Percentiles rank a stretch among this genome's conserved stretches.
phyloP scores from a whole-genome alignment of 2,797 vertebrate genomes.

The Eurystomus glaucurus region DNA sequence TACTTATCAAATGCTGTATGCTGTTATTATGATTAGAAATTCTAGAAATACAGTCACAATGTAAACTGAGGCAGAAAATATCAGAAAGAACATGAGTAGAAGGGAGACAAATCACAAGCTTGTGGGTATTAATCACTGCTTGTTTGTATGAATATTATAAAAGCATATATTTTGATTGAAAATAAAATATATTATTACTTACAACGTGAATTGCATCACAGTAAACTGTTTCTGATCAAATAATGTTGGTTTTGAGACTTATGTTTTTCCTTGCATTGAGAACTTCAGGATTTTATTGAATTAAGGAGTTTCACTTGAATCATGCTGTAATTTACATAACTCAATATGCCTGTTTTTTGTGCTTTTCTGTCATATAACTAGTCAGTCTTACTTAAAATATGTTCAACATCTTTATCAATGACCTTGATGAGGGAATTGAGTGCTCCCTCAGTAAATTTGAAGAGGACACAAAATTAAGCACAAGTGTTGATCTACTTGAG shows the following conservation, averaged over 20 bases:
- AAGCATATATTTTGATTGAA: neutral
- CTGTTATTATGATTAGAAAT: neutral
- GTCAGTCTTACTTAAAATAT: neutral
- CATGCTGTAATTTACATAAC: neutral
- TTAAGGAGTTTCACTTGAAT: neutral
- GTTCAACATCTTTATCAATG: no score
- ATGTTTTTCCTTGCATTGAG: neutral
- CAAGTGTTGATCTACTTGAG: no score
- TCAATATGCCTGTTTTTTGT: neutral
- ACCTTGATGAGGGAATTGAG: no score
- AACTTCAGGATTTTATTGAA: neutral
- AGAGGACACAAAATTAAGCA: no score
- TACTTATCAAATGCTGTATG: neutral
- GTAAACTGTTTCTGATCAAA: neutral
- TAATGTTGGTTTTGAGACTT: neutral
- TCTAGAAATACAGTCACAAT: neutral
- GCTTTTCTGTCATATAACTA: neutral
- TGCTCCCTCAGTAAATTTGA: no score
- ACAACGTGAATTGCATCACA: neutral
- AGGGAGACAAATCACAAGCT: neutral
- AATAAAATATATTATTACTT: neutral
- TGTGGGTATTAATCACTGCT: neutral
- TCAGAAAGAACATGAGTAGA: neutral
- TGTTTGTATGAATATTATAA: neutral
- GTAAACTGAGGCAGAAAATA: neutral